A percentile compares a stretch with the other conserved stretches of the same genome.
phyloP scores from a whole-genome alignment of 1,140 invertebrate genomes.

The Orius insidiosus region DNA sequence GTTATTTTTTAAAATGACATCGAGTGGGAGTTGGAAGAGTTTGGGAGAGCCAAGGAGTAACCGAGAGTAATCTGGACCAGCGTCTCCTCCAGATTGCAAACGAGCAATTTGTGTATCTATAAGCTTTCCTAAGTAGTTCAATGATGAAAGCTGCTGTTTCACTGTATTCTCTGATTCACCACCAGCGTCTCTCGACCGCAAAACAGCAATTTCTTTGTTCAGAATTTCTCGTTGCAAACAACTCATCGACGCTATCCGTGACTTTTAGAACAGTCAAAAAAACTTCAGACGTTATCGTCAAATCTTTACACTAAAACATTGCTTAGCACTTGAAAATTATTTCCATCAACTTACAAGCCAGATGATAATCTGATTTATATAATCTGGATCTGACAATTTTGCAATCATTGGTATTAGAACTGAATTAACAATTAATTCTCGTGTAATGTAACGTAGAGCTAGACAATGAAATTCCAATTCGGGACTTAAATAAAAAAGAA shows the following conservation, averaged over 20 bases:
- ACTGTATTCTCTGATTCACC: slow-evolving; percentile 65
- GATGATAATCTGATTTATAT: slow-evolving; percentile 80
- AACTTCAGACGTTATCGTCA: slow-evolving; percentile 55
- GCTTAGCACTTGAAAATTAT: too few species aligned
- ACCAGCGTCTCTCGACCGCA: slow-evolving; percentile 65
- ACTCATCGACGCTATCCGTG: slow-evolving; percentile 59
- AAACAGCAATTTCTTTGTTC: slow-evolving; percentile 56
- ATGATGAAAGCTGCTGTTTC: slow-evolving; percentile 76
- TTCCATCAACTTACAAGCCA: slow-evolving; percentile 73
- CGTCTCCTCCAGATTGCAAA: slow-evolving; percentile 33
- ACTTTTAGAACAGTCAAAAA: slow-evolving; percentile 65
- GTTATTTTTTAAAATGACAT: slow-evolving; percentile 64
- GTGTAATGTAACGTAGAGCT: slow-evolving; percentile 53
- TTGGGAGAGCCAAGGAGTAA: slow-evolving; percentile 36
- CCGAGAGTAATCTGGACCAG: slow-evolving; percentile 29
- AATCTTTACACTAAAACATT: slow-evolving; percentile 53
- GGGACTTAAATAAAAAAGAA: slow-evolving; percentile 69
- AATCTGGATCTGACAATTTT: slow-evolving; percentile 80
- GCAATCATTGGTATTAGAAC: slow-evolving; percentile 64
- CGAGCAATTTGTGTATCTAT: slow-evolving; percentile 46
- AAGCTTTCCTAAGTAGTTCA: slow-evolving; percentile 62
- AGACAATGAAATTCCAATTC: slow-evolving; percentile 73
- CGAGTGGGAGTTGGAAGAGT: slow-evolving; percentile 49
- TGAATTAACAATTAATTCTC: slow-evolving; percentile 65
- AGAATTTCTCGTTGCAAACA: slow-evolving; percentile 64